These are phyloP conservation scores for Elysia crispata DNA, from an alignment of 2,888 invertebrate species.

Conservation along the genomic window DNA sequence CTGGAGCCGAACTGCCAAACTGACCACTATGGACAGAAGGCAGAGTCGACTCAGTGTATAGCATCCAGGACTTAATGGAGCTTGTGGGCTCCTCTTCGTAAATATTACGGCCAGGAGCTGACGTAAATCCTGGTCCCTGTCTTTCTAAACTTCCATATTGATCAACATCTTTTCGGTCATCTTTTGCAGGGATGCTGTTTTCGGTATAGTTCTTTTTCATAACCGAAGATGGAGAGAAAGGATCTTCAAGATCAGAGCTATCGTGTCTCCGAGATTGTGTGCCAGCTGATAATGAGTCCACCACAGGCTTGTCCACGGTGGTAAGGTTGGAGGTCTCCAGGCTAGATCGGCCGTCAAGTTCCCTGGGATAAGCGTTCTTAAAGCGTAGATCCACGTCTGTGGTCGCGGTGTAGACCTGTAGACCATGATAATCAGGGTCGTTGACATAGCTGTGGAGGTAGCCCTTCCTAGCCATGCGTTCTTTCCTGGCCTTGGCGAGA, in stretches of 20 bases:
- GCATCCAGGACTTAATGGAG: too few relatives aligned
- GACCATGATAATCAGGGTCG: conserved; percentile 12
- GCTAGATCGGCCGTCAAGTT: neutral
- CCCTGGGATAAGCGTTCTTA: conserved; percentile 43
- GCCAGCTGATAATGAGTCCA: neutral
- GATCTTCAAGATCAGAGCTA: conserved; percentile 19
- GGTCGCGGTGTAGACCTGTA: conserved; percentile 40
- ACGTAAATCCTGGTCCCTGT: too few relatives aligned
- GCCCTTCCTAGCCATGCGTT: conserved; percentile 46
- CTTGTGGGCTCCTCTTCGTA: too few relatives aligned
- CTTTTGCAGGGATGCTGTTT: too few relatives aligned
- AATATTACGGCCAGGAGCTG: too few relatives aligned
- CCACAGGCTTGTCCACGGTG: neutral
- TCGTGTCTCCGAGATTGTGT: conserved; percentile 2
- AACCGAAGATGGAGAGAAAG: conserved; percentile 38
- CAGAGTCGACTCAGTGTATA: too few relatives aligned
- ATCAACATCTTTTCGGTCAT: too few relatives aligned
- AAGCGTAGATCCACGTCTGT: conserved; percentile 40
- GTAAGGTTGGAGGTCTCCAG: neutral
- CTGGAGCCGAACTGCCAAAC: too few relatives aligned
- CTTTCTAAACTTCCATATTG: too few relatives aligned
- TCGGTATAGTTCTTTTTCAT: neutral
- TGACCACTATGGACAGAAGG: too few relatives aligned
- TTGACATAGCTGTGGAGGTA: conserved; percentile 50
- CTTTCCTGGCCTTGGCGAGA: conserved; percentile 30